Base-by-base conservation (phyloP, 2,797 vertebrate species). In the Siniperca scherzeri region DNA sequence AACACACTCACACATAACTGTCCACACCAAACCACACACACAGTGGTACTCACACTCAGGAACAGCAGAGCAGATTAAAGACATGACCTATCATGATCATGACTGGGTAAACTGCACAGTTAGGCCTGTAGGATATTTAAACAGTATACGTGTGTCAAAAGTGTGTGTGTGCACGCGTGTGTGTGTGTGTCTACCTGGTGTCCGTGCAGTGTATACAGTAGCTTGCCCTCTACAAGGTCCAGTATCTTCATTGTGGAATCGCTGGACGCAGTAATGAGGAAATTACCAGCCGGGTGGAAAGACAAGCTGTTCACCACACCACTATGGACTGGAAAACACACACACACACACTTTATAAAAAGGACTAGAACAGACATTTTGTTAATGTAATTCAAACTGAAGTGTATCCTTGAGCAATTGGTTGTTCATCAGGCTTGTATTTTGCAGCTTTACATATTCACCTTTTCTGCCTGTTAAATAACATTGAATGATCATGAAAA, bases 211-310 rank as follows among this genome's bases (percentile, higher is more conserved):
- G 98, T 99, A 77, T 98, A 99, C 38, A 99, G 95, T 36, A 99
- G 95, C 68, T 97, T 97, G 82, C 98, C 98, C 92, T 99, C 98
- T 76, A 98, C 87, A 75, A 99, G 95, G 87, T 99, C 98, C 93
- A 99, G 88, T 84, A 99, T 97, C 94, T 98, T 99, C 90, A 99
- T 89, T 25, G 98, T 99, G 46, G 98, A 98, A 93, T 99, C 98
- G 1, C 92, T 98, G 84, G 98, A 98, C 11, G 97, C 97, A 1
- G 97, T 99, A 90, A 99, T 92, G 85, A 99, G 97, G 93, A 97
- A 98, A 91, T 97, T 97, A 80, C 98, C 98, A 64, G 95, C 95
- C 0, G 97, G 96, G 81, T 99, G 98, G 93, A 99, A 99, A 85
- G 97, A 99, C 75, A 99, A 95, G 76, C 95, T 91, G 46, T 98